These are phyloP conservation scores for Luperina testacea DNA, from an alignment of 2,888 invertebrate species.

Conservation along the genomic window DNA sequence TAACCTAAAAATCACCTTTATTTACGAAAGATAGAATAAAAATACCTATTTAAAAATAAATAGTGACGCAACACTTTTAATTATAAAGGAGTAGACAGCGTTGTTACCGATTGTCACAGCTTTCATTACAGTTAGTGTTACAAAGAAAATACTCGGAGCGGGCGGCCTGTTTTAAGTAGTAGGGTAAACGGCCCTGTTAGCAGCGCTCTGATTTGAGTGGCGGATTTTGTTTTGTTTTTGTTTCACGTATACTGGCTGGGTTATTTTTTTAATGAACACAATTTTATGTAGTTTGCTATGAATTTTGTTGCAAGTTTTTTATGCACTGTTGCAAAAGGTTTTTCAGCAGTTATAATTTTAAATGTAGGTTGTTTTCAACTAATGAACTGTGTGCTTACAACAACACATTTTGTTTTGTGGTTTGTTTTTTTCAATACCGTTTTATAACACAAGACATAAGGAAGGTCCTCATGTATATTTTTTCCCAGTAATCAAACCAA, in stretches of 20 bases:
- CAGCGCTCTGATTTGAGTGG: slow-evolving; percentile 60
- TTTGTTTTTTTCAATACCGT: not conserved
- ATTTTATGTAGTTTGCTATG: slow-evolving; percentile 22
- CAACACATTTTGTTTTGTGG: not conserved
- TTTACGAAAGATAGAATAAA: slow-evolving; percentile 23
- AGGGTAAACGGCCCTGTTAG: slow-evolving; percentile 61
- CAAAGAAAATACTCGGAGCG: slow-evolving; percentile 65
- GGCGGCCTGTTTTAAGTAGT: slow-evolving; percentile 62
- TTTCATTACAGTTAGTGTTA: slow-evolving; percentile 69
- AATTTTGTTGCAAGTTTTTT: slow-evolving; percentile 17
- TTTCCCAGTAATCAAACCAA: not conserved
- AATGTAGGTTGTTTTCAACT: not conserved
- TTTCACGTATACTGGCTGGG: slow-evolving; percentile 37
- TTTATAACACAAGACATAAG: not conserved
- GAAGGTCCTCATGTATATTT: not conserved
- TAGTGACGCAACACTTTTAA: slow-evolving; percentile 62
- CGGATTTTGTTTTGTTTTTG: slow-evolving; percentile 46
- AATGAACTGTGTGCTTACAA: not conserved
- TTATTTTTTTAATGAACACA: slow-evolving; percentile 46
- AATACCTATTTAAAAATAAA: slow-evolving; percentile 28
- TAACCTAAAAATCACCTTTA: not conserved
- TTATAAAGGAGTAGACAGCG: slow-evolving; percentile 62
- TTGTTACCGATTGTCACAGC: slow-evolving; percentile 60
- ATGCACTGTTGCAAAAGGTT: not conserved
- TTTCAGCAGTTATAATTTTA: slow-evolving; percentile 6